These are phyloP conservation scores for Heloderma charlesbogerti DNA, from an alignment of 2,113 vertebrate species.

Conservation along the genomic window DNA sequence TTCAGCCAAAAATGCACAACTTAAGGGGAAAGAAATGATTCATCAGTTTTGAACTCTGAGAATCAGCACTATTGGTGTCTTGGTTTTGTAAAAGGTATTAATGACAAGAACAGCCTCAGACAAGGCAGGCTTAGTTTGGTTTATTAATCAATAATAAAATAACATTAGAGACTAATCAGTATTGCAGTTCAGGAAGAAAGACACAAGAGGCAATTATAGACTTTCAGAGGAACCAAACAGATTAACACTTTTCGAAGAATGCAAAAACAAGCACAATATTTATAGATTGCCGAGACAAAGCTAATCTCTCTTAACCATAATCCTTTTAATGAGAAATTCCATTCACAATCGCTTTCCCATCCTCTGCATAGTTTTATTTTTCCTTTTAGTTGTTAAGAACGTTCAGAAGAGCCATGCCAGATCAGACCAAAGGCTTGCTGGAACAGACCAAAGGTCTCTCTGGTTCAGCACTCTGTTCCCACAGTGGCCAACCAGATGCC, in stretches of 20 bases:
- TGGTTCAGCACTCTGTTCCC: background rate
- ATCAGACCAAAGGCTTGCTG: background rate
- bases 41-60: background rate
- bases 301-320: background rate
- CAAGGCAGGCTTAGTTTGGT: background rate
- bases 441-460: background rate
- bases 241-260: constrained; percentile 25
- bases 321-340: constrained; percentile 2
- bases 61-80: background rate
- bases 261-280: constrained; percentile 3
- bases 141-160: constrained; percentile 35
- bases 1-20: background rate
- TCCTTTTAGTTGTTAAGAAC: background rate
- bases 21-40: background rate
- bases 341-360: background rate
- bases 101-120: background rate
- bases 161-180: constrained; percentile 26
- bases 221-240: background rate
- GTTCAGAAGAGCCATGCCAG: no score
- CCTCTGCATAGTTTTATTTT: background rate
- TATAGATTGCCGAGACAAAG: constrained; percentile 22
- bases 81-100: background rate
- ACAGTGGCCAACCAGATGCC: background rate
- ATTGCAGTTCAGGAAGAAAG: background rate
- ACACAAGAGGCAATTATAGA: constrained; percentile 6